Evolutionary conservation across 2,797 vertebrate genomes (phyloP).

Genomic region (Lindbergichthys nudifrons): DNA sequence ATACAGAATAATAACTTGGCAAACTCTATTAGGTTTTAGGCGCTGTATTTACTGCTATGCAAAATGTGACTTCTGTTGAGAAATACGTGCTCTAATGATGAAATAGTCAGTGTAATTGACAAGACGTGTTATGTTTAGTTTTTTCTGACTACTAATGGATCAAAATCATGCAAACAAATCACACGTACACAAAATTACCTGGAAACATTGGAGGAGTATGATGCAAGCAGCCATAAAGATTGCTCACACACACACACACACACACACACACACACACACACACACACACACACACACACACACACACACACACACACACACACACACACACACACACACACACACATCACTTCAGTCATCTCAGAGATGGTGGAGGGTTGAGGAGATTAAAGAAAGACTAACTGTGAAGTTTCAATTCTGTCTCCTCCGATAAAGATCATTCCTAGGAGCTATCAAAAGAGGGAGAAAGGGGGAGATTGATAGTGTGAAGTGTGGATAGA

Average conservation of each 20-base stretch:
- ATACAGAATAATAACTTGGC: constrained; percentile 38
- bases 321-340: background rate
- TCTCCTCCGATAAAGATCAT: constrained; percentile 53
- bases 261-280: background rate
- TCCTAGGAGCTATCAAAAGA: constrained; percentile 32
- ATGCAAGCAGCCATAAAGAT: background rate
- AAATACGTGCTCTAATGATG: constrained; percentile 25
- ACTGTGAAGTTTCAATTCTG: constrained; percentile 52
- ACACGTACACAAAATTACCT: background rate
- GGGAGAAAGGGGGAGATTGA: background rate
- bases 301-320: constrained; percentile 1
- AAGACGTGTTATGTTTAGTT: background rate
- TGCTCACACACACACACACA: background rate
- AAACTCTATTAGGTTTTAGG: background rate
- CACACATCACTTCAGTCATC: constrained; percentile 42
- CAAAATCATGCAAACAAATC: background rate
- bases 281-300: background rate
- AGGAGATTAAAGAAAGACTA: constrained; percentile 60
- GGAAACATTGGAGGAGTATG: background rate
- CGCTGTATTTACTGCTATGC: no score
- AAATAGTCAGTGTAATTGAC: background rate
- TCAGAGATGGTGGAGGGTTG: constrained; percentile 31
- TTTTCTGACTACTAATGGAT: background rate
- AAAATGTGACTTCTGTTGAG: constrained; percentile 30
- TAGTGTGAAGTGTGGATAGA: background rate